These are phyloP conservation scores for Tetrapedia diversipes DNA, from an alignment of 2,888 invertebrate species.

Conservation along the genomic window DNA sequence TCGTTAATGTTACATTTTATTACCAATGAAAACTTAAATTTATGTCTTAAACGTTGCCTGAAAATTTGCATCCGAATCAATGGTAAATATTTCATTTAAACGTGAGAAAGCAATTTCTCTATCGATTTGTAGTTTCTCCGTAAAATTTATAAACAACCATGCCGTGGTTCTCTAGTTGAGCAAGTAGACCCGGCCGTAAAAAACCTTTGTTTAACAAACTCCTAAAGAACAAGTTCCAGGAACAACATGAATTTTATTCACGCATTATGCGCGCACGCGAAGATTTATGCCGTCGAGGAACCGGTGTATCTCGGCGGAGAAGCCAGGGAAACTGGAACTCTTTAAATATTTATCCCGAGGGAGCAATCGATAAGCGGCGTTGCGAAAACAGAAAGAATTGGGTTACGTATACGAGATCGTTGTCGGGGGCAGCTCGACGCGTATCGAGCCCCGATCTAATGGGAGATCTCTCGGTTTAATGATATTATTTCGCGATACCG, in stretches of 20 bases:
- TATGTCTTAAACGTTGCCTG: too few relatives aligned
- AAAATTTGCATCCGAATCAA: too few relatives aligned
- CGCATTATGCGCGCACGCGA: background rate
- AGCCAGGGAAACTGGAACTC: background rate
- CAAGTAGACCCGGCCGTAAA: background rate
- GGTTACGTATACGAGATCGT: constrained; percentile 15
- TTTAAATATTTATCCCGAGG: constrained; percentile 24
- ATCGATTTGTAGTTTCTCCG: too few relatives aligned
- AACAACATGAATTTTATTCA: constrained; percentile 1
- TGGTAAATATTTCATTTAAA: too few relatives aligned
- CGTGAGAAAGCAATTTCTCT: too few relatives aligned
- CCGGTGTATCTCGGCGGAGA: background rate
- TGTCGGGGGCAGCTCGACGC: constrained; percentile 49
- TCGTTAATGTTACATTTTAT: too few relatives aligned
- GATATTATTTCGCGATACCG: constrained; percentile 75
- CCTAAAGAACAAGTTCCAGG: background rate
- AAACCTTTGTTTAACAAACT: background rate
- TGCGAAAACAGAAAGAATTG: background rate
- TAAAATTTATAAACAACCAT: too few relatives aligned
- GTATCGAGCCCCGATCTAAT: constrained; percentile 57
- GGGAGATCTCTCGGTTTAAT: constrained; percentile 74
- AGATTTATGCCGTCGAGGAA: background rate
- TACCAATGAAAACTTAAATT: too few relatives aligned
- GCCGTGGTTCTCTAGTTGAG: too few relatives aligned
- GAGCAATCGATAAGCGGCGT: constrained; percentile 13